phyloP scores from a whole-genome alignment of 2,113 vertebrate species.

The Chelonoidis abingdonii region DNA sequence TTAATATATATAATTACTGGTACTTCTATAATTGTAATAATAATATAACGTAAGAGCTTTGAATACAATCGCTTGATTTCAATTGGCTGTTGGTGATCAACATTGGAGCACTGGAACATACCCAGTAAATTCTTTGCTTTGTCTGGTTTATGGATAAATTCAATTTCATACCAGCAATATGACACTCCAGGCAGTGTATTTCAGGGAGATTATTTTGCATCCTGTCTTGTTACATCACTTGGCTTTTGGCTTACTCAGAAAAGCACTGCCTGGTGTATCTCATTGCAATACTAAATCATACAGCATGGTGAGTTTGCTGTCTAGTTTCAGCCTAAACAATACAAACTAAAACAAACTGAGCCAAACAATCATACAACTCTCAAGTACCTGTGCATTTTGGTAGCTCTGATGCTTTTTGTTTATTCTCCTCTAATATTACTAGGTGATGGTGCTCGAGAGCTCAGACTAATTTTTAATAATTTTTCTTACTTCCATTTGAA shows the following conservation, averaged over 20 bases:
- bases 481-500: background rate
- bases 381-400: background rate
- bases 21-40: slow-evolving; percentile 53
- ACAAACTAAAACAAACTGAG: background rate
- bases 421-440: background rate
- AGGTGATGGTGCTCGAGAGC: background rate
- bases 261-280: accelerated
- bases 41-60: slow-evolving; percentile 47
- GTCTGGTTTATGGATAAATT: slow-evolving; percentile 17
- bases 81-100: slow-evolving; percentile 43
- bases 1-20: background rate
- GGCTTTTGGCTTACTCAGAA: background rate
- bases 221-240: background rate
- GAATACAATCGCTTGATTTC: slow-evolving; percentile 37
- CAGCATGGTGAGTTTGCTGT: background rate
- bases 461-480: background rate
- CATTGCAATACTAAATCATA: background rate
- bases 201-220: accelerated
- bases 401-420: background rate
- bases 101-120: background rate
- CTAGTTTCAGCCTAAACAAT: background rate
- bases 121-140: slow-evolving; percentile 29
- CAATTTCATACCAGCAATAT: background rate
- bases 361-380: background rate
- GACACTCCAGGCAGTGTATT: slow-evolving; percentile 6